Conservation (phyloP, 2,888 invertebrate species). For the Mactromeris polynyma region DNA sequence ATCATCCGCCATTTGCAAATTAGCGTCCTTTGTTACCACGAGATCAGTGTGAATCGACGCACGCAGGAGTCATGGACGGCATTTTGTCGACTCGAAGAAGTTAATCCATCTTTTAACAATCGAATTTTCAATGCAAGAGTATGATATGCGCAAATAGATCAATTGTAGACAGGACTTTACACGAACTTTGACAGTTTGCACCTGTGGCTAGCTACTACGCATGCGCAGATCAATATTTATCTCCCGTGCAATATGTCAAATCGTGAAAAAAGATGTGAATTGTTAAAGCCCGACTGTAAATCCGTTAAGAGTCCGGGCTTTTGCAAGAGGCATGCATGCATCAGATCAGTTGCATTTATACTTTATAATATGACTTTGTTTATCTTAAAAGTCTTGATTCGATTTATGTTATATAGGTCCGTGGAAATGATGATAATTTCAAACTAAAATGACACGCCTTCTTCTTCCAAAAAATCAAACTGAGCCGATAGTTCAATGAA, state of each 20-base stretch:
- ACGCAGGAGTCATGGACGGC: neutral
- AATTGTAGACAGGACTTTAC: slow-evolving; percentile 55
- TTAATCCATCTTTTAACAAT: neutral
- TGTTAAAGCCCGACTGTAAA: neutral
- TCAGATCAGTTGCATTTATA: too few relatives aligned
- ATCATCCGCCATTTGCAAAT: slow-evolving; percentile 70
- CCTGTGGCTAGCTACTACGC: slow-evolving; percentile 67
- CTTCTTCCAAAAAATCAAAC: too few relatives aligned
- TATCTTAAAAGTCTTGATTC: too few relatives aligned
- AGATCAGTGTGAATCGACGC: neutral
- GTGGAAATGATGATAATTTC: too few relatives aligned
- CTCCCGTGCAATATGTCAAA: neutral
- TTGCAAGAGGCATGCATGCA: too few relatives aligned
- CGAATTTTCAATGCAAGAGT: neutral
- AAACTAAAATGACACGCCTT: too few relatives aligned
- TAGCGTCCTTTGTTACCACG: slow-evolving; percentile 76
- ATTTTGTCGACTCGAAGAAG: neutral
- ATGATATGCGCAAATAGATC: neutral
- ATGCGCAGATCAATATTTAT: slow-evolving; percentile 53
- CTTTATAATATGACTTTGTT: too few relatives aligned
- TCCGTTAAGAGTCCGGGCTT: neutral
- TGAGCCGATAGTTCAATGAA: too few relatives aligned
- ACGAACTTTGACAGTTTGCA: slow-evolving; percentile 66
- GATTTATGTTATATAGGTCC: too few relatives aligned
- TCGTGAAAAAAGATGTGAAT: neutral